These are phyloP conservation scores for Pampusana beccarii DNA, from an alignment of 2,113 vertebrate species.

Conservation along the genomic window DNA sequence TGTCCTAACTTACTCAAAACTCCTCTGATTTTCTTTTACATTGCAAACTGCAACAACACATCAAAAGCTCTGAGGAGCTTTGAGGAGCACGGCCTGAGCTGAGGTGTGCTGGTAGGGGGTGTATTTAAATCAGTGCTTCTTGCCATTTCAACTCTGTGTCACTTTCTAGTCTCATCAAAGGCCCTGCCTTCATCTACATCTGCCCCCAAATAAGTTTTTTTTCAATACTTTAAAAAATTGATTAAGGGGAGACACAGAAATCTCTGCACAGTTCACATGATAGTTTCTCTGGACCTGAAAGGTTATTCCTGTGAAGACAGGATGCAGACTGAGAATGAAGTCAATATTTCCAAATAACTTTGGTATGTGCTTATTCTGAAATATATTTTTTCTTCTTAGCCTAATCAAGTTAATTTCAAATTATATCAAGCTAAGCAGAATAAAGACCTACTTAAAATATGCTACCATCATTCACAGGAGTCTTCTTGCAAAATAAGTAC, in stretches of 20 bases:
- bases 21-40: background rate
- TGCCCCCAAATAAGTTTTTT: background rate
- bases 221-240: background rate
- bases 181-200: background rate
- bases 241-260: background rate
- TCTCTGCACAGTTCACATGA: background rate
- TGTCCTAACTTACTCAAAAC: background rate
- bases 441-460: background rate
- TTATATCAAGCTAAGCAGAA: background rate
- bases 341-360: background rate
- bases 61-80: background rate
- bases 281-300: background rate
- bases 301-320: background rate
- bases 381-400: background rate
- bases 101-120: background rate
- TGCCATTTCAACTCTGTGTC: background rate
- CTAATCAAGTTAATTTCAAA: slow-evolving; percentile 29
- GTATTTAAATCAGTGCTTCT: background rate
- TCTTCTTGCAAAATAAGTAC: background rate
- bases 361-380: background rate
- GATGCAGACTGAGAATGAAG: background rate
- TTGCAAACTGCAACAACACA: background rate
- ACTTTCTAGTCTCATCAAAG: background rate
- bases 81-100: background rate
- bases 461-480: background rate